A percentile compares a stretch with the other conserved stretches of the same genome.
Evolutionary conservation across 2,797 vertebrate species (phyloP).

Genomic region (Botia almorhae): DNA sequence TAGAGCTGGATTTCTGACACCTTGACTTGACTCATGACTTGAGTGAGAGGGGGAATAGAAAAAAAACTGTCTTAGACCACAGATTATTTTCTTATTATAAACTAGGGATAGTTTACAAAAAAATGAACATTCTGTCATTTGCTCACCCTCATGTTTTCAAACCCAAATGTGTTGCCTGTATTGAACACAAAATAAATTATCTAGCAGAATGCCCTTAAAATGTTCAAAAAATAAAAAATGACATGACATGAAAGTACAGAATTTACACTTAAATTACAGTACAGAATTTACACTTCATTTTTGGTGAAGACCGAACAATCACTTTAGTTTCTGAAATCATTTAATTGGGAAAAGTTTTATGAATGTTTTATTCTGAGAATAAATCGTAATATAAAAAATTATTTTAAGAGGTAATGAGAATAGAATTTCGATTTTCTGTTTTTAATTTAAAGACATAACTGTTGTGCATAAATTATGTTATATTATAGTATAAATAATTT

Average conservation of each 20-base stretch:
- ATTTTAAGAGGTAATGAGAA: background rate
- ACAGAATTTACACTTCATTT: no score
- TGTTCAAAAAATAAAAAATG: no score
- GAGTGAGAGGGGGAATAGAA: background rate
- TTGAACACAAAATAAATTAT: no score
- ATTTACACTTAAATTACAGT: no score
- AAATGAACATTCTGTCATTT: background rate
- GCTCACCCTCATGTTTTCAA: background rate
- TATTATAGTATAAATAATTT: no score
- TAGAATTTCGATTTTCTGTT: no score
- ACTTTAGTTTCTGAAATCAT: background rate
- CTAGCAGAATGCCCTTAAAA: no score
- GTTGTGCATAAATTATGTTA: no score
- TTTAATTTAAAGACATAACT: no score
- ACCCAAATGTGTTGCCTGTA: no score
- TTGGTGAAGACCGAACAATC: no score
- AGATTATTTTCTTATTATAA: background rate
- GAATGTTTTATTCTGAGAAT: background rate
- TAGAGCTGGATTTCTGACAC: background rate
- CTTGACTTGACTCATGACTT: background rate
- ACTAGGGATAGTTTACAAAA: background rate
- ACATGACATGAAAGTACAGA: no score
- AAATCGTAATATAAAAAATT: background rate
- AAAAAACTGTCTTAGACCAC: background rate
- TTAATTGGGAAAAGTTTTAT: background rate